Base-by-base conservation (phyloP, 2,888 invertebrate species). In the Ectobius pallidus region DNA sequence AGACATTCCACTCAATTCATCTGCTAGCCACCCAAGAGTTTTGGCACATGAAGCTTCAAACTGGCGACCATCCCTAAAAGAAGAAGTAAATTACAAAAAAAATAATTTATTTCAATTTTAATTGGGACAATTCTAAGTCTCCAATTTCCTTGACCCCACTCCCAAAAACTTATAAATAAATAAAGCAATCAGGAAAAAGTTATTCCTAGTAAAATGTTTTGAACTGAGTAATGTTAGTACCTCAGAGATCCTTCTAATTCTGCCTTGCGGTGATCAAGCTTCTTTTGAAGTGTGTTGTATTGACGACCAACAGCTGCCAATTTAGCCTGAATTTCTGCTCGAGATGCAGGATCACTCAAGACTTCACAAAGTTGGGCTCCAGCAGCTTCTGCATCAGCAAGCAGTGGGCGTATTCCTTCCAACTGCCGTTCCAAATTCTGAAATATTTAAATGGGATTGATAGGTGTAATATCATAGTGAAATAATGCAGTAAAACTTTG, bases 251-350 rank as follows among this genome's bases (percentile, higher is more conserved):
- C 93, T 81, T 97, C 97, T 30, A 97, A 90, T 83, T 97, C 96
- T 0, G 96, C 95, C 83, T 96, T 95, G 79, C 90, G 90, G 78
- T 93, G 92, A 81, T 96, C 96, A 16, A 96, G 84, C 83, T 96
- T 96, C 87, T 94, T 91, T 80, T 96, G 95, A 77, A 97, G 85
- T 69, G 94, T 93, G 80, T 91, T 92, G 81, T 96, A 96, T 80
- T 96, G 92, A 65, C 96, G 88, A 22, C 91, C 95, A n/a, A 96
- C 89, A 1, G 92, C 92, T 0, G 91, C 89, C 70, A 98, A 86
- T 81, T 97, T 96, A 77, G 90, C 91, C 83, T 93, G 93, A 61
- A 98, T 94, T 84, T 98, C 97, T 58, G 94, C 93, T 68, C 94
- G 89, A 0, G 96, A 94, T 0, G 95, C 92, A 0, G 96, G 91